Base-by-base conservation (phyloP, 1,140 invertebrate genomes). In the Atopsyche davidsoni region DNA sequence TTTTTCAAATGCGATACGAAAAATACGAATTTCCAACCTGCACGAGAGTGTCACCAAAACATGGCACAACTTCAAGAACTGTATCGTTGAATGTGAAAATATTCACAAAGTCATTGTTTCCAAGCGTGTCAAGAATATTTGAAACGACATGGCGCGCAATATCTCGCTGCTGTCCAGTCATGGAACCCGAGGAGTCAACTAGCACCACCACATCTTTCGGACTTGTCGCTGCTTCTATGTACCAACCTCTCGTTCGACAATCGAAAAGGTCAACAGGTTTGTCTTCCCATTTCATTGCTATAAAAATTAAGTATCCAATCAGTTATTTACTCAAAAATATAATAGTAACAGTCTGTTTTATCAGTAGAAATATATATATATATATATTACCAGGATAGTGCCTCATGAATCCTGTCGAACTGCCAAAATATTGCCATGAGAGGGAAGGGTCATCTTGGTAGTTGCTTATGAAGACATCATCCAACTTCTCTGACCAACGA, bases 21-120 rank as follows among this genome's bases (percentile, higher is more conserved):
- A 36, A 17, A 45, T 14, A 14, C 2, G n/a, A n/a, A n/a, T n/a
- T 43, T 52, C 61, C 63, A 72, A 87, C 86, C 75, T 87, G 81
- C 42, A 97, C 92, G 16, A 97, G 73, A 34, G 82, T 84, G 53
- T 89, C 82, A 61, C 79, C 79, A 73, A 95, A 96, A 70, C 93
- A 97, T n/a, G 80, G 79, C 24, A 93, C 86, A 19, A 92, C 78
- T 66, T 85, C 79, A 57, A 80, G 78, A 1, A 87, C 86, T 35
- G 77, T 74, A 46, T 89, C 83, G 46, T 82, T 82, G 73, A 92
- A 92, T 32, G 83, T 86, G 65, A 96, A 86, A 46, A 99, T 87
- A 68, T 97, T 97, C 54, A 99, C 95, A 73, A 92, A 98, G 71
- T 99, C 97, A 72, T 99, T 96, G 68, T 96, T 94, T 48, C 89